Evolutionary conservation across 2,113 vertebrate genomes (phyloP).

Genomic region (Stigmatopora argus): DNA sequence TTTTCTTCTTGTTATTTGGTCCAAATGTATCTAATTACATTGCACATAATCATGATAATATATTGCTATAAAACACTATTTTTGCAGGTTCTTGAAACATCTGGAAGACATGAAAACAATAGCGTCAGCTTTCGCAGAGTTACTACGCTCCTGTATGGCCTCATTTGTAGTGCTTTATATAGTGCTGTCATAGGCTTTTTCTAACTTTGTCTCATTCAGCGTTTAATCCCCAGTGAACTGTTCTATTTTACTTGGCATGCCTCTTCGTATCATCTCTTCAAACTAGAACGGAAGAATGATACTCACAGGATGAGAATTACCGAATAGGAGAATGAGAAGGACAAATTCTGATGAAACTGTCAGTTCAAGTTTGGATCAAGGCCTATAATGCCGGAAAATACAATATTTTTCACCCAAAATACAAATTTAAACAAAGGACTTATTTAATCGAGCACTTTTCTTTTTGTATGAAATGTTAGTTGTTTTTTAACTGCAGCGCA

Average conservation of each 20-base stretch:
- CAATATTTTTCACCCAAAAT: too few species aligned
- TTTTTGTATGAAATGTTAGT: too few species aligned
- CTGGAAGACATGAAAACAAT: background rate
- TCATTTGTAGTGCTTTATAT: conserved; percentile 52
- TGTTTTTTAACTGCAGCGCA: background rate
- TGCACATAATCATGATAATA: too few species aligned
- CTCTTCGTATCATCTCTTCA: conserved; percentile 34
- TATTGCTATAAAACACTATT: background rate
- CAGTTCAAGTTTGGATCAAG: conserved; percentile 14
- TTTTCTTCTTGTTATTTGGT: too few species aligned
- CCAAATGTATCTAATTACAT: too few species aligned
- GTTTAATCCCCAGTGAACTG: conserved; percentile 60
- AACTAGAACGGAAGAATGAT: conserved; percentile 17
- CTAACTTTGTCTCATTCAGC: conserved; percentile 47
- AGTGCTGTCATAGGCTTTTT: conserved; percentile 41
- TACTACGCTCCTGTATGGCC: conserved; percentile 39
- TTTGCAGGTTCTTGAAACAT: background rate
- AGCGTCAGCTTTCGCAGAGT: conserved; percentile 10
- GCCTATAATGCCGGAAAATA: too few species aligned
- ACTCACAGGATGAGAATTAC: conserved; percentile 12
- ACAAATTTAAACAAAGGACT: too few species aligned
- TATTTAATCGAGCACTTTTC: too few species aligned
- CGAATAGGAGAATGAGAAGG: background rate
- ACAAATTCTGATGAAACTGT: conserved; percentile 17
- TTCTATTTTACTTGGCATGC: conserved; percentile 44